Conservation (phyloP, 2,888 invertebrate genomes). For the Euproctis similis region DNA sequence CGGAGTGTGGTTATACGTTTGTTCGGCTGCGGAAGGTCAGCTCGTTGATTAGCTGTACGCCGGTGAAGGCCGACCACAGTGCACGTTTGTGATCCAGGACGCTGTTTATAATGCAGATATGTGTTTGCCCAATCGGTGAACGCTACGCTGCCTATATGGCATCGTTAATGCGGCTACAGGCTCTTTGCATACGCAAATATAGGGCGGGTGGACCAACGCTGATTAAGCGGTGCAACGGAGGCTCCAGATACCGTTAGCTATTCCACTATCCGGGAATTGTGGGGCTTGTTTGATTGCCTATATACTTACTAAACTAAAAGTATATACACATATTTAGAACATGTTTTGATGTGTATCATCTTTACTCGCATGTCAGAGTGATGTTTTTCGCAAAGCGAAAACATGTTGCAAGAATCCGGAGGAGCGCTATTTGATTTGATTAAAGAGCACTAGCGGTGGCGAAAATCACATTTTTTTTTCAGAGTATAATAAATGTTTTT, state of each 20-base stretch:
- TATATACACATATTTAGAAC: no score
- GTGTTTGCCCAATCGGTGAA: constrained; percentile 76
- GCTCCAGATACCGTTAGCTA: constrained; percentile 36
- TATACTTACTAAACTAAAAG: no score
- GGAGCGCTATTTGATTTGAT: no score
- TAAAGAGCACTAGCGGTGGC: no score
- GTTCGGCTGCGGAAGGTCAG: constrained; percentile 69
- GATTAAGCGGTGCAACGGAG: constrained; percentile 69
- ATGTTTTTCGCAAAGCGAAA: no score
- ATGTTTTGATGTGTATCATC: no score
- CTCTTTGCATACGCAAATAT: constrained; percentile 77
- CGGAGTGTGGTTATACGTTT: constrained; percentile 48
- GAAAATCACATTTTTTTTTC: no score
- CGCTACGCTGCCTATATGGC: constrained; percentile 75
- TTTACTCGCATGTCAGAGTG: no score
- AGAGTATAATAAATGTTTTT: no score
- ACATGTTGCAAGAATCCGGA: no score
- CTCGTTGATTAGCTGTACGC: constrained; percentile 71
- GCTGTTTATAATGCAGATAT: constrained; percentile 77
- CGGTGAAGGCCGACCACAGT: constrained; percentile 73
- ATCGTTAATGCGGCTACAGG: constrained; percentile 73
- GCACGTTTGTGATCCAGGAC: constrained; percentile 71
- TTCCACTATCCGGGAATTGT: constrained; percentile 49
- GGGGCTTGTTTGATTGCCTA: constrained; percentile 57
- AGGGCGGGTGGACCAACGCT: constrained; percentile 69